Conservation (phyloP, 1,140 invertebrate genomes). For the Aphelenchoides fujianensis region DNA sequence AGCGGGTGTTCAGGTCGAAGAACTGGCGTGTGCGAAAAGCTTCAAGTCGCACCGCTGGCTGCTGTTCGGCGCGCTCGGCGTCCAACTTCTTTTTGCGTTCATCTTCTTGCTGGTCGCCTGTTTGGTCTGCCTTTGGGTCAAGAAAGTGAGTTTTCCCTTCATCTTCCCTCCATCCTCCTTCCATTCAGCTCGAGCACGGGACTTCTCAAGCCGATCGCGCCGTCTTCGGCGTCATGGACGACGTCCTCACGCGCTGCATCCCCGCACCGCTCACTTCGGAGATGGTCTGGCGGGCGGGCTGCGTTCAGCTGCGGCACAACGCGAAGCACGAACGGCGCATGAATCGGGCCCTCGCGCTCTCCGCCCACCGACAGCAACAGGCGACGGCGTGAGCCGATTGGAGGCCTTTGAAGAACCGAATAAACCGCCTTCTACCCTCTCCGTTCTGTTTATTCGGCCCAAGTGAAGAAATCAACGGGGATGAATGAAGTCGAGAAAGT, state of each 20-base stretch:
- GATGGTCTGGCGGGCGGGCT: neutral
- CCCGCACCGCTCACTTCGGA: neutral
- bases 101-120: neutral
- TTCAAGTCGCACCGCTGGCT: no score
- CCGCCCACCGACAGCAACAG: no score
- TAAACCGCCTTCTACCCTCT: neutral
- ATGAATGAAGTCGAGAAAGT: slow-evolving; percentile 21
- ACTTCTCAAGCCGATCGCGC: neutral
- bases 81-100: neutral
- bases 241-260: neutral
- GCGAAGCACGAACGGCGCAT: neutral
- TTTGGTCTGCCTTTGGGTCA: neutral
- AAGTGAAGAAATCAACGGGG: slow-evolving; percentile 12
- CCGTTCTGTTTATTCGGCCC: neutral
- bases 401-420: no score
- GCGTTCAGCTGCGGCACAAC: neutral
- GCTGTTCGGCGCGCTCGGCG: no score
- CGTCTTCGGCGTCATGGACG: neutral
- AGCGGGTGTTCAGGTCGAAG: no score
- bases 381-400: no score
- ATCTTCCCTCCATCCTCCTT: neutral
- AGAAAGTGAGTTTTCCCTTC: neutral
- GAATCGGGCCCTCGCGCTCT: neutral
- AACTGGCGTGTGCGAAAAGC: no score
- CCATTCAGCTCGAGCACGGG: neutral